Conservation (phyloP, 2,888 invertebrate species). For the Coenonympha glycerion region DNA sequence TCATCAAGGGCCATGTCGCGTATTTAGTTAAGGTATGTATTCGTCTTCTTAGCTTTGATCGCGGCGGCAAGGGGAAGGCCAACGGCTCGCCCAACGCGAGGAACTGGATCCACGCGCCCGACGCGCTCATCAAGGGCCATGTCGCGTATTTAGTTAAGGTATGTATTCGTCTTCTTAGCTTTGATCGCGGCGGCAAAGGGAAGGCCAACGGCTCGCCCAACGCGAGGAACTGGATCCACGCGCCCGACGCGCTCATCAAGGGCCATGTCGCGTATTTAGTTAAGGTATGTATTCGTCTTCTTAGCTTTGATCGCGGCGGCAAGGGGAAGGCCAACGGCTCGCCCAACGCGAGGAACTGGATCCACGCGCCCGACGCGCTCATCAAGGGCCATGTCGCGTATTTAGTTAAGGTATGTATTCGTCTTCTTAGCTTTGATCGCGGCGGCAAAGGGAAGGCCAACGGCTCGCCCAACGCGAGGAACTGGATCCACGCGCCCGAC, state of each 20-base stretch:
- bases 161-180: no score
- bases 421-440: no score
- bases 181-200: no score
- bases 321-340: conserved; percentile 69
- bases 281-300: conserved; percentile 82
- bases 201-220: conserved; percentile 65
- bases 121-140: conserved; percentile 94
- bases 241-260: conserved; percentile 92
- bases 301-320: no score
- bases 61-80: conserved; percentile 67
- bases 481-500: conserved; percentile 96
- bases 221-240: conserved; percentile 88
- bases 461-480: conserved; percentile 63
- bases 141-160: conserved; percentile 98
- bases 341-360: conserved; percentile 80
- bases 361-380: conserved; percentile 94
- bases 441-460: conserved; percentile 68
- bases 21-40: conserved; percentile 93
- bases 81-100: conserved; percentile 65
- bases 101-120: conserved; percentile 94
- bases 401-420: conserved; percentile 88
- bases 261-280: conserved; percentile 98
- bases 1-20: conserved; percentile 95
- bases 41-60: no score
- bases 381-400: conserved; percentile 97